A percentile compares a stretch with the other conserved stretches of the same genome.
Evolutionary conservation across 2,888 invertebrate genomes (phyloP).

Genomic region (Mechanitis messenoides): DNA sequence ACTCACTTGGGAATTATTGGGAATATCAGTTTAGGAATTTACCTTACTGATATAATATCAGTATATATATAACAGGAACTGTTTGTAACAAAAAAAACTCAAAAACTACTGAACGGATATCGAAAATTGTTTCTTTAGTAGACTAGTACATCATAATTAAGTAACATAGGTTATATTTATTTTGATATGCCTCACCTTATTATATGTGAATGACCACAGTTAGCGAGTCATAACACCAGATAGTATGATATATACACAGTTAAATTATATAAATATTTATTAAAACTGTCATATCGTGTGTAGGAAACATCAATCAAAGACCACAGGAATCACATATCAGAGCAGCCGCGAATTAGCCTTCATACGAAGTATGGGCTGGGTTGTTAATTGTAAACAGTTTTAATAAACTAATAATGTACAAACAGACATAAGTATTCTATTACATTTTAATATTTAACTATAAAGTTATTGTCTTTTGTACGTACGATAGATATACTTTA

Average conservation of each 20-base stretch:
- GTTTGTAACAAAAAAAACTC: too few species aligned
- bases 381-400: slow-evolving; percentile 8
- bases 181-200: background rate
- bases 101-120: too few species aligned
- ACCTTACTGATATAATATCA: too few species aligned
- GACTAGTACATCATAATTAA: too few species aligned
- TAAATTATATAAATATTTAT: background rate
- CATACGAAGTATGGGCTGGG: slow-evolving; percentile 21
- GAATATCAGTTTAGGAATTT: slow-evolving; percentile 4
- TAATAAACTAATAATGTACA: background rate
- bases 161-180: too few species aligned
- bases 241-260: background rate
- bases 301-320: slow-evolving; percentile 27
- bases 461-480: too few species aligned
- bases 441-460: too few species aligned
- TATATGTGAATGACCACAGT: background rate
- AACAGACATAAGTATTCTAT: too few species aligned
- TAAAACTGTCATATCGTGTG: slow-evolving; percentile 5
- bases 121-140: too few species aligned
- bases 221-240: background rate
- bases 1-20: slow-evolving; percentile 12
- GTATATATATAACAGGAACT: too few species aligned
- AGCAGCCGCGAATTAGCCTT: slow-evolving; percentile 40
- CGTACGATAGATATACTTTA: too few species aligned
- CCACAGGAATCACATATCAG: slow-evolving; percentile 39